phyloP scores from a whole-genome alignment of 2,797 vertebrate species.

The Acanthiza pusilla region DNA sequence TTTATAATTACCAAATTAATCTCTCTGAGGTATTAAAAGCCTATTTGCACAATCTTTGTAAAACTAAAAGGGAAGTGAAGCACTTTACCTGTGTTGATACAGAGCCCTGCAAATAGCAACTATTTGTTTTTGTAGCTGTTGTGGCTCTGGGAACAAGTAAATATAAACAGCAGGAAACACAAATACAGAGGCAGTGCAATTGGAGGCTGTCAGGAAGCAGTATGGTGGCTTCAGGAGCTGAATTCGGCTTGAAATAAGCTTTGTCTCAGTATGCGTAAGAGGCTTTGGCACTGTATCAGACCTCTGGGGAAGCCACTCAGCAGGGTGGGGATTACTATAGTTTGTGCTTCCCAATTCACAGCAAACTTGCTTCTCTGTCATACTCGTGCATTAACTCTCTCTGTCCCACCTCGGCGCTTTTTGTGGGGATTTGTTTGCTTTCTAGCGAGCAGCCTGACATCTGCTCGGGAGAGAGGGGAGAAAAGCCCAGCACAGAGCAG shows the following conservation, averaged over 20 bases:
- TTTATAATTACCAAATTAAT: constrained; percentile 79
- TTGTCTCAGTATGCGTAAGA: constrained; percentile 79
- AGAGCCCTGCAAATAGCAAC: constrained; percentile 65
- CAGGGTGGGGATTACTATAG: constrained; percentile 77
- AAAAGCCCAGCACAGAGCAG: background rate
- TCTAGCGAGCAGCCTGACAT: background rate
- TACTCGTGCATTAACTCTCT: constrained; percentile 71
- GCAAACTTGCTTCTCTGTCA: constrained; percentile 75
- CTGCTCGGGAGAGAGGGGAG: background rate
- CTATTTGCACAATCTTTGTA: constrained; percentile 70
- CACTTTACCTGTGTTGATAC: constrained; percentile 66
- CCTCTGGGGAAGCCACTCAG: constrained; percentile 79
- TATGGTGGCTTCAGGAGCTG: constrained; percentile 73
- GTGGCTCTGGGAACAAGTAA: constrained; percentile 77
- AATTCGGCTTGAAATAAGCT: constrained; percentile 76
- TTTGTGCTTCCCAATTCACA: constrained; percentile 77
- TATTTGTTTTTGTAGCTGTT: constrained; percentile 78
- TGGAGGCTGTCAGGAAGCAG: constrained; percentile 75
- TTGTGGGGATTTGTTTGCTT: background rate
- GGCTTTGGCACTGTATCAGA: constrained; percentile 80
- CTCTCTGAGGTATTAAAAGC: constrained; percentile 74
- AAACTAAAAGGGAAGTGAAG: constrained; percentile 35
- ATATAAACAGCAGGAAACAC: constrained; percentile 79
- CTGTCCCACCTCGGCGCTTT: constrained; percentile 48
- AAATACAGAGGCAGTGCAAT: constrained; percentile 72